A percentile compares a stretch with the other conserved stretches of the same genome.
These are phyloP conservation scores for Desoria tigrina DNA, from an alignment of 2,888 invertebrate genomes.

Conservation along the genomic window DNA sequence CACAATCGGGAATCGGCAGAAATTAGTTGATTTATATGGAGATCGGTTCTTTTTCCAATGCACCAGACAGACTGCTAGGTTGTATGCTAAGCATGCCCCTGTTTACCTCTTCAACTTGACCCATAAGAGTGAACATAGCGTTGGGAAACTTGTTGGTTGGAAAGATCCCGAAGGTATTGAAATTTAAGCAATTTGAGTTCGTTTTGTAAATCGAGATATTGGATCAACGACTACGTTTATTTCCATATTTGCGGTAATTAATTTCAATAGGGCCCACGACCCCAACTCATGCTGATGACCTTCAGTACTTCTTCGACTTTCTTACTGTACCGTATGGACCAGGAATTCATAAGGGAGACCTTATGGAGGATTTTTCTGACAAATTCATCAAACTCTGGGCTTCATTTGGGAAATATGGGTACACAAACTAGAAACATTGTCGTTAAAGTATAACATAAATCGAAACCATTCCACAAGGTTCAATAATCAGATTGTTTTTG, in stretches of 20 bases:
- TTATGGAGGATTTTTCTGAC: constrained; percentile 23
- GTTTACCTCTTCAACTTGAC: constrained; percentile 58
- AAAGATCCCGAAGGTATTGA: background rate
- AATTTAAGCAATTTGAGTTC: too few relatives aligned
- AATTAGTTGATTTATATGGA: constrained; percentile 56
- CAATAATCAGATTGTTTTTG: too few relatives aligned
- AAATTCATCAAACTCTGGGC: constrained; percentile 25
- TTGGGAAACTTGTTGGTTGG: constrained; percentile 23
- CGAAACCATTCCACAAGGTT: too few relatives aligned
- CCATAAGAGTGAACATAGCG: constrained; percentile 7
- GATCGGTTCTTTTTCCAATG: constrained; percentile 61
- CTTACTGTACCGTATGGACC: background rate
- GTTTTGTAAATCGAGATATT: too few relatives aligned
- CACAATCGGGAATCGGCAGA: constrained; percentile 23
- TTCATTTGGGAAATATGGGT: constrained; percentile 36
- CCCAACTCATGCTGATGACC: constrained; percentile 34
- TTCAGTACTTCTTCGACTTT: constrained; percentile 29
- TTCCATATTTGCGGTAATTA: too few relatives aligned
- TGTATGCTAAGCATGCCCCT: constrained; percentile 55
- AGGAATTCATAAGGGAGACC: constrained; percentile 13
- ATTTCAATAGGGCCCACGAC: too few relatives aligned
- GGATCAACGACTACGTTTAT: too few relatives aligned
- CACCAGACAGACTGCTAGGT: constrained; percentile 57
- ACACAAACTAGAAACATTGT: background rate
- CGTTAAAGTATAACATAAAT: too few relatives aligned